phyloP scores from a whole-genome alignment of 2,797 vertebrate genomes.

The Acanthiza pusilla region DNA sequence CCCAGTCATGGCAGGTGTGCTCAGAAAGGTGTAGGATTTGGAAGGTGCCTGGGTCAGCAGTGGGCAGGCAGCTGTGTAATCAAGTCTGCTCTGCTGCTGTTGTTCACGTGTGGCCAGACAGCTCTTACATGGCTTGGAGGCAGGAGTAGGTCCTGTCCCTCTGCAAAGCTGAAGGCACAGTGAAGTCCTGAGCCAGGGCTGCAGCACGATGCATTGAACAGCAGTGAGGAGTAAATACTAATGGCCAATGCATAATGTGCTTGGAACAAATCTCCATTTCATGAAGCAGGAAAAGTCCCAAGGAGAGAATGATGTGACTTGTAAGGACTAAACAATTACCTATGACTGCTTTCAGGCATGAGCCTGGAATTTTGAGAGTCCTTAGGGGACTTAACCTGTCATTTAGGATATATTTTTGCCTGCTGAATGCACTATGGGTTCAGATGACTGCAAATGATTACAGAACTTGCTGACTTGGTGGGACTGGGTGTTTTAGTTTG shows the following conservation, averaged over 20 bases:
- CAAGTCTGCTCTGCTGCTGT: neutral
- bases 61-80: neutral
- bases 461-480: neutral
- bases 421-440: neutral
- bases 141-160: neutral
- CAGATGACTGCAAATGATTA: neutral
- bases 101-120: neutral
- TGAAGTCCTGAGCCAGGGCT: neutral
- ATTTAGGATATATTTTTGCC: neutral
- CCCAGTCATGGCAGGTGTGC: neutral
- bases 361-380: neutral
- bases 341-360: neutral
- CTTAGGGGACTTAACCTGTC: neutral
- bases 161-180: neutral
- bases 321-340: neutral
- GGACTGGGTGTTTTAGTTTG: neutral
- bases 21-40: neutral
- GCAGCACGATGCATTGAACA: accelerated
- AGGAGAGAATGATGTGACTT: neutral
- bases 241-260: neutral
- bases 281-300: neutral
- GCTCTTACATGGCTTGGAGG: neutral
- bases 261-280: neutral
- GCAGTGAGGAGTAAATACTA: neutral
- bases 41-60: neutral